Percentiles rank a stretch among this genome's conserved stretches.
Conservation (phyloP, 2,797 vertebrate genomes). For the Ctenopoma multispine region DNA sequence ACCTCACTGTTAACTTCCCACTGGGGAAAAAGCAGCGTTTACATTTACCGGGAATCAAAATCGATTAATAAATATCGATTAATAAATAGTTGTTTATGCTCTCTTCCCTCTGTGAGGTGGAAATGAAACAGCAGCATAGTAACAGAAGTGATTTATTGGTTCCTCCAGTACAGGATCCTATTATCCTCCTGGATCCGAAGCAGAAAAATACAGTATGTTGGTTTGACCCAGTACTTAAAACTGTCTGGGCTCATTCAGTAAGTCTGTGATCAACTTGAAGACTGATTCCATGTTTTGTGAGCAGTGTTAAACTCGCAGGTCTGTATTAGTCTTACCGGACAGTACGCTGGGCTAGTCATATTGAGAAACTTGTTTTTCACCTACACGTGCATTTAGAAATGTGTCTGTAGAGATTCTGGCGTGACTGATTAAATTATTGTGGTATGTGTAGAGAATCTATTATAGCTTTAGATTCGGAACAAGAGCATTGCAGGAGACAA, state of each 20-base stretch:
- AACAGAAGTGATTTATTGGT: slow-evolving; percentile 72
- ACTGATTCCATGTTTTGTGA: background rate
- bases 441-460: slow-evolving; percentile 14
- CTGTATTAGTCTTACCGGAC: slow-evolving; percentile 4
- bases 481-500: slow-evolving; percentile 25
- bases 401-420: slow-evolving; percentile 9
- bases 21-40: slow-evolving; percentile 40
- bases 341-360: slow-evolving; percentile 9
- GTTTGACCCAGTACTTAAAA: slow-evolving; percentile 28
- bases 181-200: slow-evolving; percentile 51
- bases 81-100: slow-evolving; percentile 71
- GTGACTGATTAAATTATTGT: slow-evolving; percentile 1
- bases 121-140: slow-evolving; percentile 68
- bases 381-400: too few species aligned
- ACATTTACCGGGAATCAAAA: slow-evolving; percentile 50
- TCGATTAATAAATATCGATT: too few species aligned
- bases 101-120: slow-evolving; percentile 48
- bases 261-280: background rate
- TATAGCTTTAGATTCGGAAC: slow-evolving; percentile 17
- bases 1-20: slow-evolving; percentile 67
- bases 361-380: too few species aligned
- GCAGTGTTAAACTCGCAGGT: background rate
- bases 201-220: slow-evolving; percentile 22
- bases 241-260: slow-evolving; percentile 21
- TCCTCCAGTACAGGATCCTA: slow-evolving; percentile 33